Evolutionary conservation across 2,797 vertebrate genomes (phyloP).

Genomic region (Lacerta viridis): DNA sequence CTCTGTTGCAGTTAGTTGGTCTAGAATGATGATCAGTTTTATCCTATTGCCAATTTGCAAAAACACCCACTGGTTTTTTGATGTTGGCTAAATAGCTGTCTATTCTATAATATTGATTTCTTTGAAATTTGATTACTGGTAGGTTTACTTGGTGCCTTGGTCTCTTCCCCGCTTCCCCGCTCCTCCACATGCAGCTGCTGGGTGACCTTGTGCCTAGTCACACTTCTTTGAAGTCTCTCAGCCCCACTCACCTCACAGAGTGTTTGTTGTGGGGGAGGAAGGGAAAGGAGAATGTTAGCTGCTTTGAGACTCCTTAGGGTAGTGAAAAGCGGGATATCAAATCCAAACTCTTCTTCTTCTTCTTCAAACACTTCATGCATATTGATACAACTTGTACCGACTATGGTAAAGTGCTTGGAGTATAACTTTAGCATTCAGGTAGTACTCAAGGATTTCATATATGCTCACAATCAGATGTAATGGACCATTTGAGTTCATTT

Average conservation of each 20-base stretch:
- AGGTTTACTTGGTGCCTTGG: neutral
- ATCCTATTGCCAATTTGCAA: neutral
- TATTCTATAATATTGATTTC: neutral
- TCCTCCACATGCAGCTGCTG: no score
- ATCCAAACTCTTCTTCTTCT: neutral
- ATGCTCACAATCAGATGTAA: neutral
- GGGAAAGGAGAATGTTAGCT: no score
- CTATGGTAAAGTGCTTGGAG: neutral
- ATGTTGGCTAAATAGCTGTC: neutral
- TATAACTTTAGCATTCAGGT: neutral
- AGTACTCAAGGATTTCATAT: neutral
- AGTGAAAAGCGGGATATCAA: no score
- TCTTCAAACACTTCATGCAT: neutral
- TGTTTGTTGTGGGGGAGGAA: no score
- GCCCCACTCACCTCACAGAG: no score
- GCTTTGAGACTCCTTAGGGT: no score
- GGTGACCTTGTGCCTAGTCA: no score
- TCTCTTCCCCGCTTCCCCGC: neutral
- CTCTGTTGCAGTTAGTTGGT: neutral
- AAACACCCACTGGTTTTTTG: neutral
- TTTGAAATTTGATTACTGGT: neutral
- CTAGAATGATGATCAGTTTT: neutral
- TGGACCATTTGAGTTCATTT: neutral
- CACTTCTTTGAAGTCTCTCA: no score
- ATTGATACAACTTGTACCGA: neutral